A percentile compares a stretch with the other conserved stretches of the same genome.
These are phyloP conservation scores for Holothuria scabra DNA, from an alignment of 53 echinoderm and acorn worm genomes.

Conservation along the genomic window DNA sequence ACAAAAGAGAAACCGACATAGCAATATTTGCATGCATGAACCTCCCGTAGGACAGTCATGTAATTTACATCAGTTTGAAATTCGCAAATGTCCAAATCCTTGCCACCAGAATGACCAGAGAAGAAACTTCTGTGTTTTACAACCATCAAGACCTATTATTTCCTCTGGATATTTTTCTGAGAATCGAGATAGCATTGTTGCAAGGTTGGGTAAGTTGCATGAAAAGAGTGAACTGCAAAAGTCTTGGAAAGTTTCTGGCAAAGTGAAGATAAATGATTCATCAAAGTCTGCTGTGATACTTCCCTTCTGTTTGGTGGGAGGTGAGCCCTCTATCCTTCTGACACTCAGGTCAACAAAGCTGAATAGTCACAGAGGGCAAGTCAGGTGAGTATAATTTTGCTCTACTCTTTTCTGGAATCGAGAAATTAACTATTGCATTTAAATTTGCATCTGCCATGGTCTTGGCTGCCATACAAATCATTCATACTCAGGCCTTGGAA, in stretches of 20 bases:
- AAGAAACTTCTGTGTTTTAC: not conserved
- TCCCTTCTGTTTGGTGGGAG: conserved; percentile 54
- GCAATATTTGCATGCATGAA: too few relatives aligned
- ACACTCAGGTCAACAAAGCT: conserved; percentile 37
- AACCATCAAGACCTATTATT: not conserved
- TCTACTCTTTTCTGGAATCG: not conserved
- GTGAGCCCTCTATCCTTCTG: conserved; percentile 59
- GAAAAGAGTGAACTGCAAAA: not conserved
- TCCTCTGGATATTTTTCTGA: not conserved
- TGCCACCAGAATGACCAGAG: not conserved
- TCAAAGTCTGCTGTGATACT: conserved; percentile 51
- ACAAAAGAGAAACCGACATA: too few relatives aligned
- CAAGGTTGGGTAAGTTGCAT: not conserved
- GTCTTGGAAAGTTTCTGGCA: not conserved
- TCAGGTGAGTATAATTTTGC: conserved; percentile 34
- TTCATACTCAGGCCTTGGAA: too few relatives aligned
- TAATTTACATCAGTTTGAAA: too few relatives aligned
- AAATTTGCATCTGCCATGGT: too few relatives aligned
- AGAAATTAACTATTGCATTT: not conserved
- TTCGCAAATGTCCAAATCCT: too few relatives aligned
- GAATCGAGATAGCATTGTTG: conserved; percentile 15
- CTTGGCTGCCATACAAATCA: too few relatives aligned
- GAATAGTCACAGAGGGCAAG: conserved; percentile 53
- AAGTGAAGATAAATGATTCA: not conserved
- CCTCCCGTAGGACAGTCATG: too few relatives aligned